phyloP scores from a whole-genome alignment of 2,113 vertebrate genomes.

The Odocoileus virginianus region DNA sequence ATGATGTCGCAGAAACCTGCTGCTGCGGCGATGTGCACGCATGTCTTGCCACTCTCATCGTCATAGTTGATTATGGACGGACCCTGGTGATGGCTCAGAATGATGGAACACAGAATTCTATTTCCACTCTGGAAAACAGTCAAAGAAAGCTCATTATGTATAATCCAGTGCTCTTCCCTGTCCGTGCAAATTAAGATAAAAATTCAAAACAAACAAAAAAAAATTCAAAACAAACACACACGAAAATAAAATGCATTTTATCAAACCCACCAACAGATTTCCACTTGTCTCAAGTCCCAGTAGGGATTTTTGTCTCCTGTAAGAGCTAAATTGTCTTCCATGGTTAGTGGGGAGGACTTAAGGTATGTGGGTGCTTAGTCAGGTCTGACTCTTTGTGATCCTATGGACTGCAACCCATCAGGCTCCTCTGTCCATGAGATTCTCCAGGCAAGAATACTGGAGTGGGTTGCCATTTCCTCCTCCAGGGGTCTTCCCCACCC shows the following conservation, averaged over 20 bases:
- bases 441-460: neutral
- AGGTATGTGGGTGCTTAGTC: neutral
- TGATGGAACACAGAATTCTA: slow-evolving; percentile 86
- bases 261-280: neutral
- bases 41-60: slow-evolving; percentile 91
- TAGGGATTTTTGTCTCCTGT: neutral
- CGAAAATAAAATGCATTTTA: neutral
- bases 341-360: neutral
- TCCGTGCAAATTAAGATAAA: neutral
- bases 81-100: slow-evolving; percentile 87
- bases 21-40: slow-evolving; percentile 87
- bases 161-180: neutral
- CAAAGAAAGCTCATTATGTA: slow-evolving; percentile 4
- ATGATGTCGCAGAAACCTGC: slow-evolving; percentile 90
- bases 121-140: slow-evolving; percentile 85
- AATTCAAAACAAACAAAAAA: neutral
- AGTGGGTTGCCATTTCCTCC: neutral
- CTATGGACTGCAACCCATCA: neutral
- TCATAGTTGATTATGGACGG: slow-evolving; percentile 90
- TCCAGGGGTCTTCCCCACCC: neutral
- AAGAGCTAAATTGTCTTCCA: neutral
- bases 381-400: neutral
- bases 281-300: neutral
- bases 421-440: neutral
- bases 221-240: neutral